A percentile compares a stretch with the other conserved stretches of the same genome.
Conservation (phyloP, 2,888 invertebrate species). For the Cerastis leucographa region DNA sequence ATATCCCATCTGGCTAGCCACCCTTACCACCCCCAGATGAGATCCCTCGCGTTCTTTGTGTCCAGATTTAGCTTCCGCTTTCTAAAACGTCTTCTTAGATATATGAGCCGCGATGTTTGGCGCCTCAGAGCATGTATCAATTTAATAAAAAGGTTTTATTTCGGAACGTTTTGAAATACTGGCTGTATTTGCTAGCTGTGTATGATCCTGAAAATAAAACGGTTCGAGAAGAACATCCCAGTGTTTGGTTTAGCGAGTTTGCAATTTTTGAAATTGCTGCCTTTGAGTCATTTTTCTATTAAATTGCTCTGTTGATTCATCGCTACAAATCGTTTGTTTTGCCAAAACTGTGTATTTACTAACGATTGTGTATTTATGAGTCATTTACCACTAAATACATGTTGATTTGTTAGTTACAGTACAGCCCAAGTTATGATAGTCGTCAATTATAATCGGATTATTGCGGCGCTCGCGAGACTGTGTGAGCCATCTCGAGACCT, state of each 20-base stretch:
- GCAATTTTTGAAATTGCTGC: constrained; percentile 18
- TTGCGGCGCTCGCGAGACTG: constrained; percentile 20
- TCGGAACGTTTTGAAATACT: constrained; percentile 29
- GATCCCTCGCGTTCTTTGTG: constrained; percentile 55
- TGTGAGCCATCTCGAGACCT: constrained; percentile 38
- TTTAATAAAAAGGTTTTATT: constrained; percentile 57
- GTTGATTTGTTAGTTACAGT: constrained; percentile 19
- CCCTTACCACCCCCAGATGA: constrained; percentile 58
- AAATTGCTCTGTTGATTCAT: constrained; percentile 27
- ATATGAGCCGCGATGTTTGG: constrained; percentile 47
- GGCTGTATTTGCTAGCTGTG: constrained; percentile 22
- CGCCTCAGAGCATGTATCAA: constrained; percentile 56
- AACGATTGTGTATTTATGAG: constrained; percentile 1
- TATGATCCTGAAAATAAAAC: constrained; percentile 16
- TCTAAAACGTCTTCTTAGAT: constrained; percentile 53
- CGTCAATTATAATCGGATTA: constrained; percentile 45
- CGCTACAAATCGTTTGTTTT: background rate
- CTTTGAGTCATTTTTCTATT: constrained; percentile 9
- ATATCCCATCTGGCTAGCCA: constrained; percentile 59
- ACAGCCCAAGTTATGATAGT: constrained; percentile 17
- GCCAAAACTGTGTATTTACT: background rate
- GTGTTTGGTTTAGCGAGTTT: background rate
- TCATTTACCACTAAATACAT: background rate
- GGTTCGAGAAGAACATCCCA: background rate
- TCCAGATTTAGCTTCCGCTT: constrained; percentile 59